Conservation (phyloP, 2,797 vertebrate species). For the Ciconia nigra region DNA sequence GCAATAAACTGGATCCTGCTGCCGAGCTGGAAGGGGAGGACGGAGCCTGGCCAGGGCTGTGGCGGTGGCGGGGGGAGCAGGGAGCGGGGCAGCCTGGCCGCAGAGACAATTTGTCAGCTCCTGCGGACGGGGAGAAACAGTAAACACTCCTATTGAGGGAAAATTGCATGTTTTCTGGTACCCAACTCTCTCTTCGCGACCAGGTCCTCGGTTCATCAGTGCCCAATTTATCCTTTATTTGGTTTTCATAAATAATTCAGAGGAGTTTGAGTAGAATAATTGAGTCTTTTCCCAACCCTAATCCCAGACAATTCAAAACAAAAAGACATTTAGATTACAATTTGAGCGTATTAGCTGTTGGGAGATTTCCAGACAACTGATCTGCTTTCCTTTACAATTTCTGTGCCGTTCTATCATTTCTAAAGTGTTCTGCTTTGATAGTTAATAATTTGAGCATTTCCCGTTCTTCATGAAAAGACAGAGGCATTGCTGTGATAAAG, state of each 20-base stretch:
- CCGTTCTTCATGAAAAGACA: conserved; percentile 30
- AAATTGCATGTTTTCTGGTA: conserved; percentile 74
- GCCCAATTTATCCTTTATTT: conserved; percentile 76
- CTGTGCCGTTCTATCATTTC: conserved; percentile 35
- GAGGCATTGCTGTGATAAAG: conserved; percentile 17
- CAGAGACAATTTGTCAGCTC: conserved; percentile 67
- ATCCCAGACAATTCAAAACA: conserved; percentile 72
- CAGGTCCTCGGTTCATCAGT: conserved; percentile 67
- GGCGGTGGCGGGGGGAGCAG: neutral
- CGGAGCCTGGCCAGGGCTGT: neutral
- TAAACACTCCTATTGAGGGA: conserved; percentile 74
- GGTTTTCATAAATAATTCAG: conserved; percentile 78
- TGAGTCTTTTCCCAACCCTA: conserved; percentile 69
- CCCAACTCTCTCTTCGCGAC: conserved; percentile 52
- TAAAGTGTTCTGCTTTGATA: conserved; percentile 57
- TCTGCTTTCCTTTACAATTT: conserved; percentile 58
- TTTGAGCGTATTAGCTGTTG: conserved; percentile 59
- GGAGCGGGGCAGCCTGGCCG: conserved; percentile 44
- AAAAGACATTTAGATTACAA: conserved; percentile 70
- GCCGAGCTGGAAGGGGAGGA: neutral
- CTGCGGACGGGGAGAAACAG: conserved; percentile 65
- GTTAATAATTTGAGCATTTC: conserved; percentile 65
- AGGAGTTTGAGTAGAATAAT: conserved; percentile 72
- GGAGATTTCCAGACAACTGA: conserved; percentile 61
- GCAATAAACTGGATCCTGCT: neutral